Percentiles rank a stretch among this genome's conserved stretches.
These are phyloP conservation scores for Mustela lutreola DNA, from an alignment of 2,113 vertebrate species.

Conservation along the genomic window DNA sequence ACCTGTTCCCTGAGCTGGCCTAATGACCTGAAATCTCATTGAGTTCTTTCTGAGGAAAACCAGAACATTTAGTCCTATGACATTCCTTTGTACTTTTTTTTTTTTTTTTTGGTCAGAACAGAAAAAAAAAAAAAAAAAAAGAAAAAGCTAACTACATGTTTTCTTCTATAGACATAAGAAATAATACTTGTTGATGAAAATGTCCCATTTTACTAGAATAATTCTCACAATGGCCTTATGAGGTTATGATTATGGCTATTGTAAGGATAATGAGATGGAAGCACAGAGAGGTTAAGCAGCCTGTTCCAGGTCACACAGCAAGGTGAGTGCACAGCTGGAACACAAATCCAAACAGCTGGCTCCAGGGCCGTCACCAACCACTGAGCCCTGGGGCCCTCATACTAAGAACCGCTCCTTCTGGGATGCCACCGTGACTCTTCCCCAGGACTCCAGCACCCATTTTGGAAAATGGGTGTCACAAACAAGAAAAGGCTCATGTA, in stretches of 20 bases:
- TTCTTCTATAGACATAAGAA: not conserved
- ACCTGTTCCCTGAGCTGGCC: not conserved
- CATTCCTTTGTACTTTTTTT: not conserved
- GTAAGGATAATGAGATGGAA: not conserved
- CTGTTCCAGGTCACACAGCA: not conserved
- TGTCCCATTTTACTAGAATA: not conserved
- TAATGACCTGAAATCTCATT: conserved; percentile 66
- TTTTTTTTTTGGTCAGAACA: not conserved
- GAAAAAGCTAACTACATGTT: not conserved
- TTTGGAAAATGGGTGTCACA: not conserved
- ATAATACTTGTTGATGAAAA: not conserved
- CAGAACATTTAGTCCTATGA: not conserved
- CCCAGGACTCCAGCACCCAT: not conserved
- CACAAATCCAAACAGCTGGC: not conserved
- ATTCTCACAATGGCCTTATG: not conserved
- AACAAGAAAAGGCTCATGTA: not conserved
- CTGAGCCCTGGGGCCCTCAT: not conserved
- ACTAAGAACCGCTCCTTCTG: rapidly evolving
- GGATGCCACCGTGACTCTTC: not conserved
- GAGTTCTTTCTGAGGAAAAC: conserved; percentile 17
- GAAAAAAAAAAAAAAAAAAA: not conserved
- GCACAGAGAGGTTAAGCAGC: not conserved
- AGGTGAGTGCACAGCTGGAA: not conserved
- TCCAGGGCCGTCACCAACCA: not conserved
- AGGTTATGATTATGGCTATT: not conserved